Evolutionary conservation across 2,888 invertebrate genomes (phyloP).

Genomic region (Spodoptera exigua): DNA sequence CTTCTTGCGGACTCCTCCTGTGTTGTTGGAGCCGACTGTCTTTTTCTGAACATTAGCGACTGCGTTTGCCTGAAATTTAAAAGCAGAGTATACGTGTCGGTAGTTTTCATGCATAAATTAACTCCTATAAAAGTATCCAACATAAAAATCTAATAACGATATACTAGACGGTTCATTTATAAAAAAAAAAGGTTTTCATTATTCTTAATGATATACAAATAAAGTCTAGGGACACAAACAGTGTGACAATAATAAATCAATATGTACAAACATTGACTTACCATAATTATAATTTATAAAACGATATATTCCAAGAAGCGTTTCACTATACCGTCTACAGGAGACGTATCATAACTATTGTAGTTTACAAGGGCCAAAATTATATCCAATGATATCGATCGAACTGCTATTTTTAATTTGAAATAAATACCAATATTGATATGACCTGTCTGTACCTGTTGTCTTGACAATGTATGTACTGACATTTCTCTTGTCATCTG

Average conservation of each 20-base stretch:
- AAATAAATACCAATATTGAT: conserved; percentile 36
- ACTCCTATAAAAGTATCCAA: no score
- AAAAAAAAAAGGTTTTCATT: no score
- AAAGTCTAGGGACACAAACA: conserved; percentile 6
- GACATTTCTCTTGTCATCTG: conserved; percentile 13
- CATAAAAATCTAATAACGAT: no score
- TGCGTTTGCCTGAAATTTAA: conserved; percentile 74
- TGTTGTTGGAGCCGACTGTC: conserved; percentile 65
- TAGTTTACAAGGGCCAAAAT: conserved; percentile 6
- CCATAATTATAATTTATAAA: conserved; percentile 36
- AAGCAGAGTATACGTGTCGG: neutral
- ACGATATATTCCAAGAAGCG: conserved; percentile 8
- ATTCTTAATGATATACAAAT: neutral
- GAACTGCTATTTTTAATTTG: conserved; percentile 44
- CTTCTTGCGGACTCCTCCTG: conserved; percentile 90
- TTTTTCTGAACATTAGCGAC: conserved; percentile 77
- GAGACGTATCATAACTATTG: conserved; percentile 23
- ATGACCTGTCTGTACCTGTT: neutral
- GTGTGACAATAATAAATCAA: conserved; percentile 31
- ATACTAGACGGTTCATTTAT: no score
- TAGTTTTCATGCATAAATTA: neutral
- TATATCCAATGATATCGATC: conserved; percentile 40
- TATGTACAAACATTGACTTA: conserved; percentile 38
- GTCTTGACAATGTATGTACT: conserved; percentile 20
- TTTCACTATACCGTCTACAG: conserved; percentile 21